Evolutionary conservation across 37 sponge, comb jelly and placozoan species (phyloP).

Genomic region (Aplysina aerophoba): DNA sequence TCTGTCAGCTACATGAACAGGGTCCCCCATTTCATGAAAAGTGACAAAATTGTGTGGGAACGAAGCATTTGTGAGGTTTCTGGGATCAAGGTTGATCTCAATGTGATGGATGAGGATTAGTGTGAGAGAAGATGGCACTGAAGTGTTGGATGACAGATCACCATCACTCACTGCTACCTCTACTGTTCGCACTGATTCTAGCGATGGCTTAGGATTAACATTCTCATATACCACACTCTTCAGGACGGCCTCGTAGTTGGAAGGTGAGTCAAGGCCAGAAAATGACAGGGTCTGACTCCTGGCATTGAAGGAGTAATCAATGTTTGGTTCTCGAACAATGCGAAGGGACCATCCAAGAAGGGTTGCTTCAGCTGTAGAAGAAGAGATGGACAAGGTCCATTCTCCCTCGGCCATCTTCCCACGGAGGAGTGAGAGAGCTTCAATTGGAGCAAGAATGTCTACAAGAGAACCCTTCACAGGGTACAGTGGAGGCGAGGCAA

Average conservation of each 20-base stretch:
- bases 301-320: slow-evolving; percentile 57
- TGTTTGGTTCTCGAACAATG: slow-evolving; percentile 84
- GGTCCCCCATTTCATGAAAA: slow-evolving; percentile 59
- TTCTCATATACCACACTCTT: slow-evolving; percentile 78
- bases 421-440: slow-evolving; percentile 50
- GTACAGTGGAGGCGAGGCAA: background rate
- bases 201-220: slow-evolving; percentile 36
- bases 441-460: slow-evolving; percentile 59
- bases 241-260: slow-evolving; percentile 77
- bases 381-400: slow-evolving; percentile 67
- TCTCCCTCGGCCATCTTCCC: slow-evolving; percentile 70
- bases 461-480: slow-evolving; percentile 62
- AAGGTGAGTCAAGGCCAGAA: slow-evolving; percentile 74
- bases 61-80: slow-evolving; percentile 33
- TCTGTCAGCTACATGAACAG: slow-evolving; percentile 70
- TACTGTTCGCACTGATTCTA: slow-evolving; percentile 55
- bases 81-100: slow-evolving; percentile 83
- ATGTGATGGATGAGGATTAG: slow-evolving; percentile 81
- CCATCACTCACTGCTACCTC: slow-evolving; percentile 68
- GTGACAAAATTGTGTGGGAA: slow-evolving; percentile 48
- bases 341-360: slow-evolving; percentile 83
- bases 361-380: slow-evolving; percentile 2
- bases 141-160: slow-evolving; percentile 42
- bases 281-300: slow-evolving; percentile 49
- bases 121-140: slow-evolving; percentile 46